phyloP scores from a whole-genome alignment of 2,797 vertebrate species.

The Halcyon badia region DNA sequence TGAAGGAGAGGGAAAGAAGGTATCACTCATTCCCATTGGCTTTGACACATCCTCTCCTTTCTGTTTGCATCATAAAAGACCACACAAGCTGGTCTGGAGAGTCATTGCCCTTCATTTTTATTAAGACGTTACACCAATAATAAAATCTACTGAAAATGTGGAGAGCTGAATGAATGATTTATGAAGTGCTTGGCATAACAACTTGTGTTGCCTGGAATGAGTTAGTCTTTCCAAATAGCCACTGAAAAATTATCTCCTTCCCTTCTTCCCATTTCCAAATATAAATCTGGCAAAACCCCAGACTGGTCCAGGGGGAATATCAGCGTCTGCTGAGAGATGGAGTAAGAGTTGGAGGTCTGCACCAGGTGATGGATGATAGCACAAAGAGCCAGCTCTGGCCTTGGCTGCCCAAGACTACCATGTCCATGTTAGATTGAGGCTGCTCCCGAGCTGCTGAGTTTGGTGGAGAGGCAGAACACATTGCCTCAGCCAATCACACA shows the following conservation, averaged over 20 bases:
- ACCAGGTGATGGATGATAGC: not conserved
- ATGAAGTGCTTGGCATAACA: slow-evolving; percentile 18
- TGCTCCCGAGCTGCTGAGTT: not conserved
- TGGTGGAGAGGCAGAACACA: not conserved
- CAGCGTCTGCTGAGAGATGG: not conserved
- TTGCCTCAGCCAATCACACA: not conserved
- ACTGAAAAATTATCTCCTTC: not conserved
- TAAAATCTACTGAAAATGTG: slow-evolving; percentile 39
- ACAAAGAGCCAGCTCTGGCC: not conserved
- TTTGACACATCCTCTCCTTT: not conserved
- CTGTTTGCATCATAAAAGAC: not conserved
- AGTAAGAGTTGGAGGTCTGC: not conserved
- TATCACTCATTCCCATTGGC: not conserved
- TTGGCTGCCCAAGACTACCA: too few species aligned
- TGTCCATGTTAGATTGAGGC: not conserved
- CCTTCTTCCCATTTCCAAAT: not conserved
- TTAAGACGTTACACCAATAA: slow-evolving; percentile 51
- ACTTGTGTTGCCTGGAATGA: slow-evolving; percentile 10
- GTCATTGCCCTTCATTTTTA: slow-evolving; percentile 6
- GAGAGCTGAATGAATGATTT: slow-evolving; percentile 58
- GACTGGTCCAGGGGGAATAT: not conserved
- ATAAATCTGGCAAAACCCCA: not conserved
- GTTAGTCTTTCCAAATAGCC: not conserved
- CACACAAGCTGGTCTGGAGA: not conserved
- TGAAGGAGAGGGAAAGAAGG: not conserved